Evolutionary conservation across 2,888 invertebrate genomes (phyloP), one percentile per base, ranked within the genome.

Genomic region (Sphaeridia pumilis): DNA sequence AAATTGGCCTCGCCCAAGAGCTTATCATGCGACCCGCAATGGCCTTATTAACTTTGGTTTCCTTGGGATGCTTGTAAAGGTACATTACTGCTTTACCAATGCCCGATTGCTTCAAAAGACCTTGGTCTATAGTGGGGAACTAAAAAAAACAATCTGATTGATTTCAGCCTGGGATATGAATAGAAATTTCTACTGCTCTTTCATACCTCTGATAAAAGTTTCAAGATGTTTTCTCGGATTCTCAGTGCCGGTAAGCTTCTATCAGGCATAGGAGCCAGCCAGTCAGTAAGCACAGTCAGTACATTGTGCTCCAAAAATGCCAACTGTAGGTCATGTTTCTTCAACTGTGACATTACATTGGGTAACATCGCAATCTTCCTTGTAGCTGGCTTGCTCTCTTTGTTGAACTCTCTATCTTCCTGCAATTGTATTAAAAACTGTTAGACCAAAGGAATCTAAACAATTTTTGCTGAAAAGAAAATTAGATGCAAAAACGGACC

Each of bases 31-130:
- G 82, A 1, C 92, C 90, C 56, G 94, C 93, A 49, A 83, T 78
- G 69, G 87, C 86, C 68, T 85, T 84, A 73, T 97, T 97, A 54
- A 81, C 78, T 71, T 92, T 92, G 0, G 88, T 87, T 76, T 98
- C 98, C 71, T 85, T 87, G 0, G 98, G 97, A 72, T 99, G 97
- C 71, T 98, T 98, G 73, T 92, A 97, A 48, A 99, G 77, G 74
- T 97, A 95, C 98, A 98, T 98, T 1, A 98, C 90, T 38, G 98
- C 97, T 74, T 97, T 97, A 52, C 97, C 97, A 63, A 97, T 90
- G 25, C 95, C 95, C 4, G 94, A 93, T 69, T 89, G 88, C 71
- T 94, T 94, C 64, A 98, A 75, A 54, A 87, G 83, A 38, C 84
- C 80, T 70, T 89, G 87, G 70, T 89, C 89, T 54, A 93, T 82